Percentiles rank a stretch among this genome's conserved stretches.
Conservation (phyloP, 2,888 invertebrate genomes). For the Melinaea menophilus region DNA sequence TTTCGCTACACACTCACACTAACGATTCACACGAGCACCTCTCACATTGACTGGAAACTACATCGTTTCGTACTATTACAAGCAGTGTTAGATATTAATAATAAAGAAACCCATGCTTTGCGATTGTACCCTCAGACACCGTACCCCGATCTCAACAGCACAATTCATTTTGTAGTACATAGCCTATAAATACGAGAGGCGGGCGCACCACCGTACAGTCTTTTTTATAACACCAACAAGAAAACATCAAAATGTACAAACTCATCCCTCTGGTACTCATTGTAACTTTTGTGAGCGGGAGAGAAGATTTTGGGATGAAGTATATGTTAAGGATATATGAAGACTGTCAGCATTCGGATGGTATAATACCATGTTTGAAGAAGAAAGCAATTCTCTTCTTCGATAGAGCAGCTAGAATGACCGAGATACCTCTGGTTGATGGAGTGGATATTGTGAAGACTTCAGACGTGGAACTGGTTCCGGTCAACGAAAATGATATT, state of each 20-base stretch:
- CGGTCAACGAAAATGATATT: constrained; percentile 81
- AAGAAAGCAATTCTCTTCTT: constrained; percentile 89
- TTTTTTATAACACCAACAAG: constrained; percentile 69
- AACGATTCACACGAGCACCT: constrained; percentile 24
- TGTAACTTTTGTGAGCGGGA: constrained; percentile 41
- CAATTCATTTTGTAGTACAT: constrained; percentile 55
- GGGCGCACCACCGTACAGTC: constrained; percentile 64
- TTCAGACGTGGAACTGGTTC: constrained; percentile 61
- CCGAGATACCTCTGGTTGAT: constrained; percentile 77
- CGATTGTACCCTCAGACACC: constrained; percentile 33
- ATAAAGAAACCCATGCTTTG: constrained; percentile 23
- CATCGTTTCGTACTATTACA: constrained; percentile 13
- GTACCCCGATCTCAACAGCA: constrained; percentile 52
- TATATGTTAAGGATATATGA: constrained; percentile 85
- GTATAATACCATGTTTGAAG: constrained; percentile 86
- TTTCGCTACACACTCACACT: constrained; percentile 50
- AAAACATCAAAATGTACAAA: constrained; percentile 50
- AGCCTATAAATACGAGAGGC: constrained; percentile 68
- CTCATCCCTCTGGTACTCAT: constrained; percentile 48
- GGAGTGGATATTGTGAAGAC: constrained; percentile 82
- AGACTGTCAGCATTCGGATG: constrained; percentile 84
- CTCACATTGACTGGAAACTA: constrained; percentile 32
- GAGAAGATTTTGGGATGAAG: constrained; percentile 79
- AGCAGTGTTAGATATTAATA: constrained; percentile 11
- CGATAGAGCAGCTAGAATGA: constrained; percentile 85